Evolutionary conservation across 2,797 vertebrate species (phyloP).

Genomic region (Rhinophrynus dorsalis): DNA sequence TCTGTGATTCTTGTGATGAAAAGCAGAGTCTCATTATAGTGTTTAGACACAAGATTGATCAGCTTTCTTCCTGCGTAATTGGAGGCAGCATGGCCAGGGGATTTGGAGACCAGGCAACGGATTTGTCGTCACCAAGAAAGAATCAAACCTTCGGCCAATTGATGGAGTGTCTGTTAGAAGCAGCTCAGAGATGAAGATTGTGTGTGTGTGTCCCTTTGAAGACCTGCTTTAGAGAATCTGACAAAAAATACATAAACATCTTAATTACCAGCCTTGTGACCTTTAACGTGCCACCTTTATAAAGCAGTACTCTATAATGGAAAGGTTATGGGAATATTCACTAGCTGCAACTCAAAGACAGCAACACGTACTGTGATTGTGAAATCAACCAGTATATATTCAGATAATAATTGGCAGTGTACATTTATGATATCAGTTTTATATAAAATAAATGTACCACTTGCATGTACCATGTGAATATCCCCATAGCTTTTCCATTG

Average conservation of each 20-base stretch:
- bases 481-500: too few species aligned
- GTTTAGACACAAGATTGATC: constrained; percentile 48
- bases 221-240: background rate
- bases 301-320: background rate
- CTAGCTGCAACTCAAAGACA: too few species aligned
- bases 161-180: background rate
- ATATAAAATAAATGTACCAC: too few species aligned
- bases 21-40: constrained; percentile 41
- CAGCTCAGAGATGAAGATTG: background rate
- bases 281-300: background rate
- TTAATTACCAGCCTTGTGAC: background rate
- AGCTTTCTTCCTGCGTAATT: constrained; percentile 28
- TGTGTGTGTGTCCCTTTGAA: background rate
- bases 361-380: too few species aligned
- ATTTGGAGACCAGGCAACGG: constrained; percentile 19
- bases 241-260: background rate
- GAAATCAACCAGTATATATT: too few species aligned
- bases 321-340: too few species aligned
- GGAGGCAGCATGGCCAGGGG: background rate
- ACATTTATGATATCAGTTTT: too few species aligned
- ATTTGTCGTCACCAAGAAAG: background rate
- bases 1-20: constrained; percentile 22
- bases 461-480: too few species aligned
- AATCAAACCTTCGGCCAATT: background rate
- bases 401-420: too few species aligned